phyloP scores from a whole-genome alignment of 1,140 invertebrate species.

The Sweltsa coloradensis region DNA sequence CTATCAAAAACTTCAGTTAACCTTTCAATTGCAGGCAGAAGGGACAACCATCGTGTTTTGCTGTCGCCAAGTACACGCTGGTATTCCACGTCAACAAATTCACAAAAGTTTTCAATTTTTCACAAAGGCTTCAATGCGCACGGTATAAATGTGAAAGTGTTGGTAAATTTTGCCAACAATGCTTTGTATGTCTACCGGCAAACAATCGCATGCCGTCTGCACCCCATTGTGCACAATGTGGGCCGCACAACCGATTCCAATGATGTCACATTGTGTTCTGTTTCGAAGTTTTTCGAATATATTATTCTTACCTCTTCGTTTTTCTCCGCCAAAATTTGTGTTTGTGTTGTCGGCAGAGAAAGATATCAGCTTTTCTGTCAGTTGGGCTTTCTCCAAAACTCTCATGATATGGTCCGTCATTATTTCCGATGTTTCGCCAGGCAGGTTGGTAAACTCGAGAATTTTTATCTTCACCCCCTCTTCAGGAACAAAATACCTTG shows the following conservation, averaged over 20 bases:
- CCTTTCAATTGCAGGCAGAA: too few relatives aligned
- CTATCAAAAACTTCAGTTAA: too few relatives aligned
- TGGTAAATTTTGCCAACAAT: conserved; percentile 22
- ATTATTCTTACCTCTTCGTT: conserved; percentile 18
- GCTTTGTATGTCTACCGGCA: conserved; percentile 19
- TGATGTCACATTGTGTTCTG: conserved; percentile 11
- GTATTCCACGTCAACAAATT: conserved; percentile 17
- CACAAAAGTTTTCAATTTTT: conserved; percentile 22
- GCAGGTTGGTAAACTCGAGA: conserved; percentile 13
- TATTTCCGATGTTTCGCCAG: conserved; percentile 17
- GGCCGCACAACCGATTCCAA: conserved; percentile 20
- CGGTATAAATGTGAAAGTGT: conserved; percentile 24
- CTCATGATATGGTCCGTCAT: conserved; percentile 6
- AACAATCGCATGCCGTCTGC: conserved; percentile 16
- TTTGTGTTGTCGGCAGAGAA: conserved; percentile 24
- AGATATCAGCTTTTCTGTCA: conserved; percentile 20
- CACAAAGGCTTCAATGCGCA: conserved; percentile 18
- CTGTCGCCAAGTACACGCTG: conserved; percentile 14
- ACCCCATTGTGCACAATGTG: conserved; percentile 22
- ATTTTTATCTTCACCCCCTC: too few relatives aligned
- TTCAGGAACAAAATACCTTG: too few relatives aligned
- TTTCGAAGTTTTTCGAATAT: conserved; percentile 17
- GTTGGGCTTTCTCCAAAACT: conserved; percentile 11
- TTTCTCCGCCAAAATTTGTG: conserved; percentile 21
- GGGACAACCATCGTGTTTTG: conserved; percentile 22